Conservation (phyloP, 2,113 vertebrate genomes). For the Peromyscus polionotus region DNA sequence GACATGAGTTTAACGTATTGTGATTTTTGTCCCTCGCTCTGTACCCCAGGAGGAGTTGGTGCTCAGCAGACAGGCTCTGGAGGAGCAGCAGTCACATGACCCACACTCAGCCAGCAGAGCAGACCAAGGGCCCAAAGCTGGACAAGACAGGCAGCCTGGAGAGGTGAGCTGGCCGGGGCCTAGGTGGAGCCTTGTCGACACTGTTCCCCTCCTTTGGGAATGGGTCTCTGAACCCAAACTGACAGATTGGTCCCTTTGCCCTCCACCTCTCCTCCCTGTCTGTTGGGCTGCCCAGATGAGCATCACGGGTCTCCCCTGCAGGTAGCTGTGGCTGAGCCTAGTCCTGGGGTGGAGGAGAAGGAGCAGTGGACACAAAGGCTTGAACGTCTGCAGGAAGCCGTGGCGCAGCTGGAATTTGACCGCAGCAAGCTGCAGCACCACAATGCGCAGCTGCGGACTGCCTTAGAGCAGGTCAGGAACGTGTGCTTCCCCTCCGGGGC, state of each 20-base stretch:
- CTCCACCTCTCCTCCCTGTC: background rate
- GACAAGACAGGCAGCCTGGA: background rate
- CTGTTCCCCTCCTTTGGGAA: background rate
- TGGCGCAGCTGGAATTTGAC: constrained; percentile 85
- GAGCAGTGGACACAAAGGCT: constrained; percentile 74
- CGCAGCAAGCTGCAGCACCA: constrained; percentile 78
- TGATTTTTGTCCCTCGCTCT: background rate
- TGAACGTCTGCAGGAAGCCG: constrained; percentile 78
- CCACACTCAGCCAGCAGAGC: background rate
- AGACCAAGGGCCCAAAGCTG: background rate
- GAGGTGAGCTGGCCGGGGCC: constrained; percentile 47
- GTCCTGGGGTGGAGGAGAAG: constrained; percentile 73
- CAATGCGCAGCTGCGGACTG: constrained; percentile 83
- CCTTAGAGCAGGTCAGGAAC: constrained; percentile 84
- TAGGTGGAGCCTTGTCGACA: background rate
- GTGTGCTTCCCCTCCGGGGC: too few species aligned
- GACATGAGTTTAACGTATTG: background rate
- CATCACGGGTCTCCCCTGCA: constrained; percentile 58
- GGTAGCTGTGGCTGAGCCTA: constrained; percentile 67
- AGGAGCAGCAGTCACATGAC: constrained; percentile 49
- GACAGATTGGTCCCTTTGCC: background rate
- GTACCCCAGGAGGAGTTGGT: constrained; percentile 69
- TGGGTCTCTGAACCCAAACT: background rate
- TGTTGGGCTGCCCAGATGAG: background rate
- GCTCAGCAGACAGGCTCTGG: constrained; percentile 73